Conservation (phyloP, 2,797 vertebrate genomes). For the Onychomys arenicola region DNA sequence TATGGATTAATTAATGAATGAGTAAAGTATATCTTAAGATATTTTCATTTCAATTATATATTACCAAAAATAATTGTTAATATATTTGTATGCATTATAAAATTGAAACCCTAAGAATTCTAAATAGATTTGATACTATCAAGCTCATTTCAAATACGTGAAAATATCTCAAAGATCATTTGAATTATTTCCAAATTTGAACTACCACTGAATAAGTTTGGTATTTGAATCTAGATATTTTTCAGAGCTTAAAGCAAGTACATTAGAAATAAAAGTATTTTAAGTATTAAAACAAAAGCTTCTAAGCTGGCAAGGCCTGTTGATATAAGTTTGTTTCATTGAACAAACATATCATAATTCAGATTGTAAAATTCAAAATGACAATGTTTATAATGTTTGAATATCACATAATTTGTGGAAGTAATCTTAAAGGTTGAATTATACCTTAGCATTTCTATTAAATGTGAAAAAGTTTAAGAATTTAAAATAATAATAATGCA, state of each 20-base stretch:
- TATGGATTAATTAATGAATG: not conserved
- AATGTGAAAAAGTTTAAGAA: not conserved
- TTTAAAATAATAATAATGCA: not conserved
- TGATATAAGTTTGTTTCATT: not conserved
- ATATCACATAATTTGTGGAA: not conserved
- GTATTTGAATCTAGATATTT: not conserved
- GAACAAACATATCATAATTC: not conserved
- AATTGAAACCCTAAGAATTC: not conserved
- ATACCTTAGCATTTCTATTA: not conserved
- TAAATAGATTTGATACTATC: not conserved
- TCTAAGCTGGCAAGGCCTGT: not conserved
- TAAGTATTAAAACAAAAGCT: no score
- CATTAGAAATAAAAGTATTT: not conserved
- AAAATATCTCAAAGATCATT: not conserved
- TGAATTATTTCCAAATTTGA: not conserved
- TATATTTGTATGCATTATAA: not conserved
- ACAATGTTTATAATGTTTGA: not conserved
- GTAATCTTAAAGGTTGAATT: not conserved
- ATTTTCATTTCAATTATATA: not conserved
- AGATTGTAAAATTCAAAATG: not conserved
- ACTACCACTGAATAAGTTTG: not conserved
- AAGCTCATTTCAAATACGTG: not conserved
- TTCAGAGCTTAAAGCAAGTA: no score
- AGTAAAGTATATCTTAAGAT: not conserved
- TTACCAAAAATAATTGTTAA: not conserved